Conservation (phyloP, 2,113 vertebrate species). For the rabbit (Oryctolagus cuniculus) region DNA sequence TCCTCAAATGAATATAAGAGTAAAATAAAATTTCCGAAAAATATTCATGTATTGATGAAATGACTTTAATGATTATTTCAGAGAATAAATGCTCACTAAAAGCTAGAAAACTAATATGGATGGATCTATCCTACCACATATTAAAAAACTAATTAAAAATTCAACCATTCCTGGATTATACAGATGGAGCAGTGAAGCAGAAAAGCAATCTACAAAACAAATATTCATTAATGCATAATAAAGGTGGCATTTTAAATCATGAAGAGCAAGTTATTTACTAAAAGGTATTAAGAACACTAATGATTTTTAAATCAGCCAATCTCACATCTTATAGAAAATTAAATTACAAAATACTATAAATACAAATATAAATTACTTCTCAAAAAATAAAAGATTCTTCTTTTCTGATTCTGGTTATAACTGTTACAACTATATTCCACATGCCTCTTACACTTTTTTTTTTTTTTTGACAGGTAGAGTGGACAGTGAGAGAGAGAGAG, state of each 20-base stretch:
- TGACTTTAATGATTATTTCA: constrained; percentile 41
- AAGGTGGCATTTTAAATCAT: background rate
- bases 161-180: background rate
- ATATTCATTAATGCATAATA: background rate
- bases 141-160: constrained; percentile 55
- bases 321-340: background rate
- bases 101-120: background rate
- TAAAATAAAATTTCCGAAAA: constrained; percentile 40
- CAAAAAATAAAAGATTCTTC: background rate
- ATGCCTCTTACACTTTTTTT: constrained; percentile 26
- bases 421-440: background rate
- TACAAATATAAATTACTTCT: background rate
- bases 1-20: background rate
- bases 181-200: background rate
- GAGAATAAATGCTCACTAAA: constrained; percentile 49
- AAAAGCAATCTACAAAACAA: background rate
- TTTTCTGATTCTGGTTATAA: background rate
- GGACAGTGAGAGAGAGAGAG: too few species aligned
- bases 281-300: constrained; percentile 22
- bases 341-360: constrained; percentile 18
- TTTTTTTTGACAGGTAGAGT: too few species aligned
- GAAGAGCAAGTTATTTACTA: constrained; percentile 18
- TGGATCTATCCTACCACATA: background rate
- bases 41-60: background rate
- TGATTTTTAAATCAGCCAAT: background rate